Evolutionary conservation across 2,797 vertebrate species (phyloP), one percentile per base, ranked within the genome.

Genomic region (Erpetoichthys calabaricus): DNA sequence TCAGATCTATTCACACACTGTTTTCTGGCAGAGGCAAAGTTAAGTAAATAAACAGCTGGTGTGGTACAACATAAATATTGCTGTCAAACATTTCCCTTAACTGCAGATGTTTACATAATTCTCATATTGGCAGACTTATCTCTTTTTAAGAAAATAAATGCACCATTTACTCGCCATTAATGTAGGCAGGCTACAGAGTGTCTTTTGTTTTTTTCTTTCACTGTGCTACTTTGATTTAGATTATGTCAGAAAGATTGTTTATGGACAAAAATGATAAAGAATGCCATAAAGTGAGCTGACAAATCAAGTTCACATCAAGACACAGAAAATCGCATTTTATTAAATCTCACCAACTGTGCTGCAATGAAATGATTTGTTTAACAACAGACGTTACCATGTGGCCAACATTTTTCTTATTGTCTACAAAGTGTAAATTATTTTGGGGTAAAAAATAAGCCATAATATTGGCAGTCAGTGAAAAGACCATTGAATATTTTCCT

Each of bases 91-190:
- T 53, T 53, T 45, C 51, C 55, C 55, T 10, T 42, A 55, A 59
- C 45, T 44, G 62, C 57, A 43, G 45, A 49, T 59, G 50, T 59
- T 63, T 63, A 63, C 62, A 59, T 47, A 63, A 58, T 45, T 49
- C 45, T 56, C 49, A 54, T 25, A 59, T 59, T 59, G 62, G 51
- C 51, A 63, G 55, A 45, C 55, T 63, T 59, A 63, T 59, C 58
- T 59, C 41, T 58, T 10, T 25, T 45, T 44, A 47, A 55, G 52
- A 59, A 63, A 56, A 63, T 59, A 63, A 61, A 60, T 25, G 25
- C 59, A 59, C 7, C 5, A 49, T 56, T 45, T 45, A 59, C 58
- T 56, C 6, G 55, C 8, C 44, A 52, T 45, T 56, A 63, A 59
- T 53, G 45, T 10, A 45, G 58, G 57, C 62, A 53, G 54, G 62